Percentiles rank a stretch among this genome's conserved stretches.
Conservation (phyloP, 2,113 vertebrate genomes). For the Oxyruncus cristatus region DNA sequence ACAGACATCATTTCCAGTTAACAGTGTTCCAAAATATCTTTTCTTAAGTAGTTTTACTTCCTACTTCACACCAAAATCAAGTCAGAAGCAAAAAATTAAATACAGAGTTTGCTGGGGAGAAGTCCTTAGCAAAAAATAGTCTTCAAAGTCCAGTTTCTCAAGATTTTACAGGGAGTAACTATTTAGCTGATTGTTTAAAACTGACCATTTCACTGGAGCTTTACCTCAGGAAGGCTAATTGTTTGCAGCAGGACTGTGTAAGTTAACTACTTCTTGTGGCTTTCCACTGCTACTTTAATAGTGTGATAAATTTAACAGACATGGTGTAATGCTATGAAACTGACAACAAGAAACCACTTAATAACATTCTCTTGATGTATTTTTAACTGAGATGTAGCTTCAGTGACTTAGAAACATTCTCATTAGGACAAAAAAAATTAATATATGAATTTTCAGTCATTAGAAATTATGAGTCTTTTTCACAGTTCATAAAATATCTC, state of each 20-base stretch:
- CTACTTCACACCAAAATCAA: neutral
- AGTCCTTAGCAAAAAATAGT: neutral
- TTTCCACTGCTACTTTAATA: neutral
- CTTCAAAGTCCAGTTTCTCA: neutral
- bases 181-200: neutral
- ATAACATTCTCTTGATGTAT: neutral
- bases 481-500: neutral
- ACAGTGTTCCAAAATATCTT: neutral
- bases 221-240: neutral
- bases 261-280: neutral
- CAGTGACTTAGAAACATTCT: neutral
- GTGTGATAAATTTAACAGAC: neutral
- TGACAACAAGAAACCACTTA: neutral
- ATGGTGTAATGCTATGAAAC: neutral
- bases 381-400: neutral
- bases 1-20: neutral
- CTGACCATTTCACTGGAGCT: neutral
- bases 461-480: neutral
- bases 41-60: neutral
- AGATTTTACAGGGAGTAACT: neutral
- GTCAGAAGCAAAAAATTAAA: neutral
- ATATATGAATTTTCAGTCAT: neutral
- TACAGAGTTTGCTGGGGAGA: fast-evolving
- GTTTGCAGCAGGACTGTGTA: neutral
- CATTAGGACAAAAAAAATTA: neutral